Base-by-base conservation (phyloP, 2,888 invertebrate genomes). In the Pheosia gnoma region DNA sequence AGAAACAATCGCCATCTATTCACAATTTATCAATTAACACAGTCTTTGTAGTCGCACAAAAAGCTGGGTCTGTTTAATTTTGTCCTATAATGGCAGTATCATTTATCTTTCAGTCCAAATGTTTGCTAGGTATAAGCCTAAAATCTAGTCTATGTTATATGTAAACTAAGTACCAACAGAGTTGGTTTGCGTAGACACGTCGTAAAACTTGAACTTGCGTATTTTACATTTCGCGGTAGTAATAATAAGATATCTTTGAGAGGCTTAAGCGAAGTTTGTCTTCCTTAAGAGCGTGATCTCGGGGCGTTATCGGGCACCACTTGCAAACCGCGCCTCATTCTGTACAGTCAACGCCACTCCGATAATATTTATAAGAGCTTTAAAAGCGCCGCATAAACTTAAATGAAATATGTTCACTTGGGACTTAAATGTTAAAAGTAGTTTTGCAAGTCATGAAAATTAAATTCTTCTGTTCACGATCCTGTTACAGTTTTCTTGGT, bases 341-440 rank as follows among this genome's bases (percentile, higher is more conserved):
- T 70, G 67, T 65, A 72, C 65, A 68, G 65, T 75, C 68, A 77
- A 79, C 77, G 79, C 79, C 76, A 75, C 66, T 75, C 65, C 62
- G 75, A 82, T 83, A 82, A 78, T 73, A 77, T 76, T 78, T 69
- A 25, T 75, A 78, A 79, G 79, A 75, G 74, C 77, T 79, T 80
- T 75, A 77, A 74, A 65, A 71, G 71, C 74, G 68, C 74, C 75
- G 73, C 75, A 71, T 75, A 79, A 81, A 83, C 75, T 80, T 81
- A 75, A 79, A 77, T 84, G 79, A 84, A 85, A 83, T 84, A 86
- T 82, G 80, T 72, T 81, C 74, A 77, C 76, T 79, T 73, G 71
- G 77, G 80, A 81, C 71, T 80, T 80, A 70, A 73, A 62, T 62
- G 62, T 58, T 61, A 68, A 65, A 64, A 45, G 61, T 67, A 68